Conservation (phyloP, 2,888 invertebrate genomes). For the Hylaea fasciaria region DNA sequence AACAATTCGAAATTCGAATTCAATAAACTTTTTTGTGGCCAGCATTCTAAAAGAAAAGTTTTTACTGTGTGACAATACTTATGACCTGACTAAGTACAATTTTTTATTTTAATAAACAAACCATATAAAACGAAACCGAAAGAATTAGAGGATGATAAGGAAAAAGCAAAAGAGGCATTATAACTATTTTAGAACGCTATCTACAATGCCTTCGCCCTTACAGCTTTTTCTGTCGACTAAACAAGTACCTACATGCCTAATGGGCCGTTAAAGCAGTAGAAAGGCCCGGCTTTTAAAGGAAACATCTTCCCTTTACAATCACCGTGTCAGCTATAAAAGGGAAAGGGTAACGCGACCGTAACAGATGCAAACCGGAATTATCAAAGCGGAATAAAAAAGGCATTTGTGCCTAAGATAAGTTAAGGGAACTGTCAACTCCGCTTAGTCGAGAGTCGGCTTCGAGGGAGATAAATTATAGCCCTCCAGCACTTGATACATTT, state of each 20-base stretch:
- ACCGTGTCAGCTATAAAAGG: constrained; percentile 29
- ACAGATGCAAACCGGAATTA: constrained; percentile 44
- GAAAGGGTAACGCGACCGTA: constrained; percentile 38
- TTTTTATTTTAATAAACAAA: no score
- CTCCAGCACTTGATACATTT: constrained; percentile 15
- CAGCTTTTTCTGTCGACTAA: no score
- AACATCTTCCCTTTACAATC: constrained; percentile 27
- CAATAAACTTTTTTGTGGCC: no score
- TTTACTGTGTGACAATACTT: no score
- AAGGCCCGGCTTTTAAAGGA: constrained; percentile 18
- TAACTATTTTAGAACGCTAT: not conserved
- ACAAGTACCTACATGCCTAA: constrained; percentile 16
- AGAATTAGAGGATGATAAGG: no score
- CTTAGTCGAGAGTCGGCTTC: constrained; percentile 45
- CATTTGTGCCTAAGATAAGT: constrained; percentile 53
- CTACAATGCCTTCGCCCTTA: no score
- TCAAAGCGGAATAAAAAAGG: constrained; percentile 45
- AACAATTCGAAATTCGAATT: no score
- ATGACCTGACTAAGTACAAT: no score
- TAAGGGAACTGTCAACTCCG: constrained; percentile 55
- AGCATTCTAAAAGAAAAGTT: no score
- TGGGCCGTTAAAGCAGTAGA: constrained; percentile 19
- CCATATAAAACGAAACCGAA: no score
- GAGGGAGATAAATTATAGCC: constrained; percentile 59
- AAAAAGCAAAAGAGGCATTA: not conserved